Evolutionary conservation across 2,797 vertebrate species (phyloP).

Genomic region (Amphiprion clarkii): DNA sequence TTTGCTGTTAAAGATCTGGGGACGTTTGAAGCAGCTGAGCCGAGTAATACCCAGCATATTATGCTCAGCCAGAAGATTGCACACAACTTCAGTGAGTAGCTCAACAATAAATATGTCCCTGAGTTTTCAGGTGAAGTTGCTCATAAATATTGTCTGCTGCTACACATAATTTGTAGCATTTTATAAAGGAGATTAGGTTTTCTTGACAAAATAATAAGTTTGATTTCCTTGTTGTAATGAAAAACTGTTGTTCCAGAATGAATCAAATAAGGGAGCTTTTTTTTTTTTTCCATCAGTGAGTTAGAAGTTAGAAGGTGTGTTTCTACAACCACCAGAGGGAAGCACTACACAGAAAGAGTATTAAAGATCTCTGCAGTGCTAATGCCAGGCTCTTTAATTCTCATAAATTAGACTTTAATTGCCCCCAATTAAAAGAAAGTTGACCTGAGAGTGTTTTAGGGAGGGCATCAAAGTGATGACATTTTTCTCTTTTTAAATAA

Average conservation of each 20-base stretch:
- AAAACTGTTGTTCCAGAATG: slow-evolving; percentile 30
- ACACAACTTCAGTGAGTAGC: slow-evolving; percentile 88
- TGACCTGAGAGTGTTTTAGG: slow-evolving; percentile 15
- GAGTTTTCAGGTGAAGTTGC: slow-evolving; percentile 4
- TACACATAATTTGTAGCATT: not conserved
- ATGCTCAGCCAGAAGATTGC: slow-evolving; percentile 86
- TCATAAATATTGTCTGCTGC: not conserved
- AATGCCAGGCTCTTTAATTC: slow-evolving; percentile 14
- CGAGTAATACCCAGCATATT: slow-evolving; percentile 70
- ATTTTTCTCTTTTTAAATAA: slow-evolving; percentile 15
- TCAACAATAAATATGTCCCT: not conserved
- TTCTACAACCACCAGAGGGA: slow-evolving; percentile 70
- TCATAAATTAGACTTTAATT: slow-evolving; percentile 33
- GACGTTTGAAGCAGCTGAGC: slow-evolving; percentile 36
- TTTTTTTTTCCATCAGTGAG: not conserved
- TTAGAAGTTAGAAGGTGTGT: not conserved
- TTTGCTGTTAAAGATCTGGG: slow-evolving; percentile 78
- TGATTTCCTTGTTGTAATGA: slow-evolving; percentile 6
- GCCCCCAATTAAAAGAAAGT: slow-evolving; percentile 14
- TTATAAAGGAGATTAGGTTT: slow-evolving; percentile 7
- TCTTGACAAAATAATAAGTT: slow-evolving; percentile 2
- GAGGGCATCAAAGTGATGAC: slow-evolving; percentile 1
- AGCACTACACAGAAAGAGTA: slow-evolving; percentile 48
- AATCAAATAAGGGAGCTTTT: slow-evolving; percentile 6
- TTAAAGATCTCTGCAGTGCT: not conserved